A percentile compares a stretch with the other conserved stretches of the same genome.
phyloP scores from a whole-genome alignment of 2,888 invertebrate species.

The Andrena marginata region DNA sequence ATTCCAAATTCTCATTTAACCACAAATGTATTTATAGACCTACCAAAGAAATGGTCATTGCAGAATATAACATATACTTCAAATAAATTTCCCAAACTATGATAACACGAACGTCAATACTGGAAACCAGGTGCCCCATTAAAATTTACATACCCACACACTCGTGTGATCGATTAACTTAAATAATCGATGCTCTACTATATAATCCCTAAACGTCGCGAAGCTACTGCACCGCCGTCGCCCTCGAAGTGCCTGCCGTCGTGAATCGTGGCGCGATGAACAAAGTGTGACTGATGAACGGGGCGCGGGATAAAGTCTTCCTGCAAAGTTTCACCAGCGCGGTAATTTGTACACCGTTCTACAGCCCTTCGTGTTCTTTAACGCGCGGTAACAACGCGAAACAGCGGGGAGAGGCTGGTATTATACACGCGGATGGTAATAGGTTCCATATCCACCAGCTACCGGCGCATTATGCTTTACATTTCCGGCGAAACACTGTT shows the following conservation, averaged over 20 bases:
- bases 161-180: too few relatives aligned
- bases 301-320: slow-evolving; percentile 1
- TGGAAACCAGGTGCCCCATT: too few relatives aligned
- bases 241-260: not conserved
- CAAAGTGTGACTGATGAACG: slow-evolving; percentile 20
- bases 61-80: too few relatives aligned
- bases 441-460: slow-evolving; percentile 72
- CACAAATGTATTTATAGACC: too few relatives aligned
- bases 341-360: slow-evolving; percentile 15
- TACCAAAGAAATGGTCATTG: too few relatives aligned
- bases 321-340: slow-evolving; percentile 2
- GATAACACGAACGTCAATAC: too few relatives aligned
- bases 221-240: not conserved
- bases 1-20: too few relatives aligned
- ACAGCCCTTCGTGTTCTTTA: slow-evolving; percentile 29
- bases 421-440: slow-evolving; percentile 73
- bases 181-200: too few relatives aligned
- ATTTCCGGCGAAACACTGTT: slow-evolving; percentile 77
- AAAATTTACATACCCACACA: too few relatives aligned
- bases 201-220: not conserved
- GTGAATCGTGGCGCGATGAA: not conserved
- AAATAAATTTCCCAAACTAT: too few relatives aligned
- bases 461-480: slow-evolving; percentile 76
- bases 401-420: slow-evolving; percentile 56
- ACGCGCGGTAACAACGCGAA: slow-evolving; percentile 42